These are phyloP conservation scores for Andrena chrysosceles DNA, from an alignment of 2,888 invertebrate genomes.

Conservation along the genomic window DNA sequence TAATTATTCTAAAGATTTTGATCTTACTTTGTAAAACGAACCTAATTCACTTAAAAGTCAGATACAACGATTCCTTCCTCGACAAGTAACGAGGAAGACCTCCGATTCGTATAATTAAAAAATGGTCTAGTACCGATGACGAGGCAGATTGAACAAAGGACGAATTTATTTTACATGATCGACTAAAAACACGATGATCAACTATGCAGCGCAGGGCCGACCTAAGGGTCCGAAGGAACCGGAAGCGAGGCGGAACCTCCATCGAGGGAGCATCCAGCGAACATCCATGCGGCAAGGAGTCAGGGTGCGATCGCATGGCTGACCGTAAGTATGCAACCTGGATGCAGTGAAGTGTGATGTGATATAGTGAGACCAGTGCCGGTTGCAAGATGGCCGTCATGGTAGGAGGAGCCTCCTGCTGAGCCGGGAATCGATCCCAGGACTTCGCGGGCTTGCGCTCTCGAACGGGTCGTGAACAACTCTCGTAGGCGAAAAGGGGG, in stretches of 20 bases:
- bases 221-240: background rate
- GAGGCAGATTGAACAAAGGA: background rate
- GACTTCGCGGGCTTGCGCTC: conserved; percentile 80
- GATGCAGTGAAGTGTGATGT: conserved; percentile 83
- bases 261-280: conserved; percentile 1
- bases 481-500: conserved; percentile 68
- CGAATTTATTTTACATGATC: background rate
- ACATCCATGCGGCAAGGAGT: conserved; percentile 39
- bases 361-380: conserved; percentile 82
- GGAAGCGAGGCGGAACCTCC: conserved; percentile 1
- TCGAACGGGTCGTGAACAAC: conserved; percentile 73
- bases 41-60: too few relatives aligned
- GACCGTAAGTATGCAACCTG: conserved; percentile 76
- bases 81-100: background rate
- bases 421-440: conserved; percentile 84
- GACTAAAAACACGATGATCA: background rate
- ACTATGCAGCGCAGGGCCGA: background rate
- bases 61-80: too few relatives aligned
- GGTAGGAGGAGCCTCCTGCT: conserved; percentile 84
- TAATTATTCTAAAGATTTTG: too few relatives aligned
- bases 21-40: too few relatives aligned
- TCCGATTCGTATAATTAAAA: too few relatives aligned
- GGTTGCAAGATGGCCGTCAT: conserved; percentile 84
- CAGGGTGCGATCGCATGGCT: conserved; percentile 68
- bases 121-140: background rate